phyloP scores from a whole-genome alignment of 2,888 invertebrate genomes.

The Periphyllus acericola region DNA sequence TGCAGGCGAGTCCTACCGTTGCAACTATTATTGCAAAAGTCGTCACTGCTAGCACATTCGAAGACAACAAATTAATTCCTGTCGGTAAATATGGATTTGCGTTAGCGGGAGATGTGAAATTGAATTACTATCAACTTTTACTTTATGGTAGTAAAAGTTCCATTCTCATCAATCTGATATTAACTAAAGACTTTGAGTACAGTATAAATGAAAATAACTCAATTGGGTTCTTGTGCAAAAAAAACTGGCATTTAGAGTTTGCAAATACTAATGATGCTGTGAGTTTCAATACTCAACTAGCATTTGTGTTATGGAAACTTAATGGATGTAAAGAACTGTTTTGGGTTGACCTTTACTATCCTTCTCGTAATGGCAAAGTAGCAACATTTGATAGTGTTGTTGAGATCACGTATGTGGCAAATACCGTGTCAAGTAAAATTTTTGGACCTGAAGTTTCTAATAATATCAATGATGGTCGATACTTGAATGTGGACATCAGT shows the following conservation, averaged over 20 bases:
- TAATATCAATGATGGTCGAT: constrained; percentile 26
- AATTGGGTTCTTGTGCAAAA: neutral
- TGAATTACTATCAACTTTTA: constrained; percentile 47
- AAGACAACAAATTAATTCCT: neutral
- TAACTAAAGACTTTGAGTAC: constrained; percentile 35
- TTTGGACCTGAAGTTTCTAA: constrained; percentile 50
- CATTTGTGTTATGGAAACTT: constrained; percentile 46
- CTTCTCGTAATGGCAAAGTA: constrained; percentile 9
- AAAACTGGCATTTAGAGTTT: constrained; percentile 28
- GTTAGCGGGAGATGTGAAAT: constrained; percentile 31
- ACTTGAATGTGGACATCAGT: constrained; percentile 24
- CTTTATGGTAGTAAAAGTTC: constrained; percentile 32
- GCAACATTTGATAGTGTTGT: constrained; percentile 31
- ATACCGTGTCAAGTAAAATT: constrained; percentile 25
- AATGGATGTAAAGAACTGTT: constrained; percentile 32
- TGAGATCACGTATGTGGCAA: constrained; percentile 20
- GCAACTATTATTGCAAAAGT: constrained; percentile 38
- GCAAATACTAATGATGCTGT: constrained; percentile 34
- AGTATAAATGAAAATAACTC: constrained; percentile 32
- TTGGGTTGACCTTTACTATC: constrained; percentile 52
- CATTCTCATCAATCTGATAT: constrained; percentile 6
- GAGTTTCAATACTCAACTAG: constrained; percentile 27
- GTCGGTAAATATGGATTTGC: constrained; percentile 54
- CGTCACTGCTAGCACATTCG: constrained; percentile 20
- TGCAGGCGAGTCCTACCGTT: neutral